Evolutionary conservation across 2,888 invertebrate species (phyloP), one percentile per base, ranked within the genome.

Genomic region (Ennomos fuscantarius): DNA sequence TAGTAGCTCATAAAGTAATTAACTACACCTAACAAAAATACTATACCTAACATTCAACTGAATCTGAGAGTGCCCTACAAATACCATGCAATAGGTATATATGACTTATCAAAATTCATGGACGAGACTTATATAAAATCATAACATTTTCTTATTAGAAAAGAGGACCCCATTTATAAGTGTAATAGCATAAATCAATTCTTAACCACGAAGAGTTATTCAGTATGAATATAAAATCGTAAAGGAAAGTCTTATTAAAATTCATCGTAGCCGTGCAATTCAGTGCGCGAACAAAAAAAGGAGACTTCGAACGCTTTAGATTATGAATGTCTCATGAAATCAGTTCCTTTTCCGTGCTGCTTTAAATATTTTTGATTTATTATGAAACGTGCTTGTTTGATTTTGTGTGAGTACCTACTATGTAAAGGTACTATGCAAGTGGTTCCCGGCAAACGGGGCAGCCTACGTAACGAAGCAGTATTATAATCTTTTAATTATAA

Each of bases 111-210:
- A 56, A 57, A 56, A 63, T 67, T 60, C 63, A 13, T 39, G 31
- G 31, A 59, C 55, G 56, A 15, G 55, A 55, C 52, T 55, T 54
- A 44, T 50, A 56, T 62, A 68, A 65, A 61, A 68, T 70, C 63
- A 66, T 66, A 76, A 70, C 66, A 65, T 64, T n/a, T n/a, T 65
- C 68, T 66, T 66, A 73, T 74, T 74, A 71, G 61, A 62, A 71
- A 70, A 67, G 70, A 72, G 70, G 58, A 68, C 63, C 53, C 71
- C 72, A 77, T 82, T 80, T 76, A 70, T 75, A 77, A 74, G 73
- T 71, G 76, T 78, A 79, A 80, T 76, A 78, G 76, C 78, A 81
- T 82, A 82, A 82, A 83, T 84, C 81, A 81, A 81, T 82, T 82
- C 74, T 74, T 73, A 77, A 72, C 79, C 79, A 71, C 67, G 68